Base-by-base conservation (phyloP, 37 sponge, comb jelly and placozoan species). In the Cliona cf. orientalis region DNA sequence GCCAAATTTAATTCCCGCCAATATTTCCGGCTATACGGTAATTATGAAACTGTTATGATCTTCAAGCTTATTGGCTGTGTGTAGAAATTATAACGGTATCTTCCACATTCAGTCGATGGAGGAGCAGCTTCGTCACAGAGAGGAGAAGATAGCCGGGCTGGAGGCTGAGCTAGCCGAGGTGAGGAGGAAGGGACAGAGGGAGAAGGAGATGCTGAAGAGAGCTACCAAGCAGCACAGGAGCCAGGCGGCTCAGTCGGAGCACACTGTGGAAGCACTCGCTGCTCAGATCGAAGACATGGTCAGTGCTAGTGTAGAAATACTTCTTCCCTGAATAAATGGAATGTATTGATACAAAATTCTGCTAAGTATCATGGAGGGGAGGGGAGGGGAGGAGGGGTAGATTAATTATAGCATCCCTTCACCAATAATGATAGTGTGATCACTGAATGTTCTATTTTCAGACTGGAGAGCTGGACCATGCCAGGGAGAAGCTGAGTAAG, bases 181-280 rank as follows among this genome's bases (percentile, higher is more conserved):
- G 0, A 76, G 88, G 77, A 57, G 63, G 39, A 72, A 75, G 75
- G 42, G 56, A 6, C 37, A 38, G 33, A 66, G 56, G 28, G 94
- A 93, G 43, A 93, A 89, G 46, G 94, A 93, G 1, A 12, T 69
- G 1, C 58, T 89, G 36, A 89, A 85, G 71, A 80, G 60, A 58
- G 58, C 81, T 3, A 78, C 79, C 34, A 82, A 71, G 57, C 84
- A 91, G 43, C 84, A 91, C 66, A 91, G 75, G 39, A 80, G 80
- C 23, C 34, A 53, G 37, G 63, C 66, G 1, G 0, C 55, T 1
- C 42, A 83, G 56, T 72, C 36, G 28, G 71, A 87, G 43, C 31
- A 83, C 1, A 56, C 66, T 28, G 49, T 74, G 46, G 84, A 79
- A 2, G 40, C 43, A 9, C 37, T 87, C 36, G 37, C 19, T 6